Conservation (phyloP, 1,140 invertebrate species). For the Radopholus similis region DNA sequence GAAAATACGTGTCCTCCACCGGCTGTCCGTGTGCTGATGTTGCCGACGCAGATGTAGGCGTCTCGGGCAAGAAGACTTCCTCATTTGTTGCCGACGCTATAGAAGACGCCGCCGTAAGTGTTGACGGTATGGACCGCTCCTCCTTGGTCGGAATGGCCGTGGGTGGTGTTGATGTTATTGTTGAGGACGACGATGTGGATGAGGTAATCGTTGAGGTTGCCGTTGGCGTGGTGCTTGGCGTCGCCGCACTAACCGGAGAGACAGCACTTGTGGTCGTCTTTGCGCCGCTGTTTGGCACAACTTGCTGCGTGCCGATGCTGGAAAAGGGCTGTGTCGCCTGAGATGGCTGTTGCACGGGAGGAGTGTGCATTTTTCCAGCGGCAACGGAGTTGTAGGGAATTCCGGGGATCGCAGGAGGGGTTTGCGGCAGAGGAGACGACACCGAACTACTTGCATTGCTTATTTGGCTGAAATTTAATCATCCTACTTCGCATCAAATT, state of each 20-base stretch:
- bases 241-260: conserved; percentile 39
- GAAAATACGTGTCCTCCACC: too few species aligned
- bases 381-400: conserved; percentile 61
- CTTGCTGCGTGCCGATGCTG: too few species aligned
- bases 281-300: too few species aligned
- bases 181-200: not conserved
- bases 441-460: conserved; percentile 37
- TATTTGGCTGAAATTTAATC: conserved; percentile 34
- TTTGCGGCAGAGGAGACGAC: conserved; percentile 48
- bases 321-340: too few species aligned
- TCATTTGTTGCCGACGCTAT: not conserved
- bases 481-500: not conserved
- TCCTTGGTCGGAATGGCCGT: not conserved
- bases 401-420: conserved; percentile 63
- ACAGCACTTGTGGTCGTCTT: conserved; percentile 20
- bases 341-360: conserved; percentile 9
- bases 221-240: conserved; percentile 14
- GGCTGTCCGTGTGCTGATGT: too few species aligned
- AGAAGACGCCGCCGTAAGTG: not conserved
- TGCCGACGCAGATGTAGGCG: not conserved
- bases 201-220: not conserved
- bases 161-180: not conserved
- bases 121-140: not conserved
- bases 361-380: conserved; percentile 31
- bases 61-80: not conserved